These are phyloP conservation scores for Chloroclystis v-ata DNA, from an alignment of 2,888 invertebrate genomes.

Conservation along the genomic window DNA sequence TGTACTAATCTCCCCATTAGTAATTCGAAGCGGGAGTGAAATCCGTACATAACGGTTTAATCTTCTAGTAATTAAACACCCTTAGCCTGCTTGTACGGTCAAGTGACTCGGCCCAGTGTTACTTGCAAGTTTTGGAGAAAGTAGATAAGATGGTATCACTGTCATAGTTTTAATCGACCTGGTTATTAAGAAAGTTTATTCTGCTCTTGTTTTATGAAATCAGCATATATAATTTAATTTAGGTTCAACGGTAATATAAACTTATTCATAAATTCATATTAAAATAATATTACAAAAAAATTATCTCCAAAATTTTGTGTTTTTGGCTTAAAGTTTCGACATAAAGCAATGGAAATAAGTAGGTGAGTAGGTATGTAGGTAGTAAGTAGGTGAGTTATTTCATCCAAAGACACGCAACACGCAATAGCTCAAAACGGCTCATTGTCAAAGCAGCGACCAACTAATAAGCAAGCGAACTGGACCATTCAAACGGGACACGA, in stretches of 20 bases:
- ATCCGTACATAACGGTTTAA: slow-evolving; percentile 12
- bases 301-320: no score
- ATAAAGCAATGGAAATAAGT: no score
- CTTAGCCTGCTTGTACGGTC: slow-evolving; percentile 4
- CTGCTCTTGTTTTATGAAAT: background rate
- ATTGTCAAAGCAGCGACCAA: no score
- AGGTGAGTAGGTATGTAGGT: no score
- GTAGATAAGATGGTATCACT: slow-evolving; percentile 6
- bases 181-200: slow-evolving; percentile 4
- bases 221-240: background rate
- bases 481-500: slow-evolving; percentile 7
- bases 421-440: no score
- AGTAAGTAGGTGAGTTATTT: no score
- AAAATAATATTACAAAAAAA: no score
- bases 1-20: slow-evolving; percentile 6
- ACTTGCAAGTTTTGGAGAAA: slow-evolving; percentile 7
- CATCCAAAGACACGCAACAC: no score
- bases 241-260: no score
- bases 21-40: slow-evolving; percentile 5
- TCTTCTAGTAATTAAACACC: slow-evolving; percentile 14
- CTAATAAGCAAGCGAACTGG: background rate
- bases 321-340: no score
- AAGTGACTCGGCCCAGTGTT: slow-evolving; percentile 6
- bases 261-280: no score
- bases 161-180: slow-evolving; percentile 6